These are phyloP conservation scores for Pyrrhosoma nymphula DNA, from an alignment of 2,888 invertebrate species.

Conservation along the genomic window DNA sequence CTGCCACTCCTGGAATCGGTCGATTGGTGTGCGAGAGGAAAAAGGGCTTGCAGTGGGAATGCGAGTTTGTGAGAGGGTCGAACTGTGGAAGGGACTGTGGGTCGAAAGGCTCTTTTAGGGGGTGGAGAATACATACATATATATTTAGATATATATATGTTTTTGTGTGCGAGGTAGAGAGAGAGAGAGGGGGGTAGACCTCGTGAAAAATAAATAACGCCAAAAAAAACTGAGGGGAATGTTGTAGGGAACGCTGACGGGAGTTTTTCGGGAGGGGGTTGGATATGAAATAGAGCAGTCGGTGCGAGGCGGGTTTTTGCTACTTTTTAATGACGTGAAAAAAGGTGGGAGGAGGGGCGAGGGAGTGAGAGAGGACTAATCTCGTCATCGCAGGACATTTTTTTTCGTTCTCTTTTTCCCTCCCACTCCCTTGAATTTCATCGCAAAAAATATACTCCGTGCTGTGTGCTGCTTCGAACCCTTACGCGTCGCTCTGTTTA, in stretches of 20 bases:
- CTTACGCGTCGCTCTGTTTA: slow-evolving; percentile 59
- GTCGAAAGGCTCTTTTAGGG: background rate
- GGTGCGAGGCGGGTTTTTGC: slow-evolving; percentile 54
- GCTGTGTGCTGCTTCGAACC: background rate
- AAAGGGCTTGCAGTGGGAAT: background rate
- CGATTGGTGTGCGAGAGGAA: slow-evolving; percentile 51
- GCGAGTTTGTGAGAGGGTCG: slow-evolving; percentile 14
- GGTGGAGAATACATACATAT: background rate
- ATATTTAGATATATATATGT: no score
- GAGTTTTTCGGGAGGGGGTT: background rate
- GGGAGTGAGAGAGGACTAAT: slow-evolving; percentile 39
- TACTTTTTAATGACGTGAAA: slow-evolving; percentile 67
- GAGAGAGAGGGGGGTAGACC: background rate
- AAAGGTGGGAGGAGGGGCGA: background rate
- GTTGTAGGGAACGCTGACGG: background rate
- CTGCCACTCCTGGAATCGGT: slow-evolving; percentile 52
- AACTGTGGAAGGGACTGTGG: background rate
- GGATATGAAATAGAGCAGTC: slow-evolving; percentile 56
- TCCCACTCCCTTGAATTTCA: background rate
- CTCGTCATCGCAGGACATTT: slow-evolving; percentile 38
- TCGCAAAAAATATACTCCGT: slow-evolving; percentile 24
- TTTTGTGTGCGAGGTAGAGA: background rate
- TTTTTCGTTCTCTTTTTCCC: background rate
- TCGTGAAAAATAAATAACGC: background rate
- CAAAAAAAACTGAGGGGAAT: background rate